Base-by-base conservation (phyloP, 2,797 vertebrate genomes). In the Neopelma chrysocephalum region DNA sequence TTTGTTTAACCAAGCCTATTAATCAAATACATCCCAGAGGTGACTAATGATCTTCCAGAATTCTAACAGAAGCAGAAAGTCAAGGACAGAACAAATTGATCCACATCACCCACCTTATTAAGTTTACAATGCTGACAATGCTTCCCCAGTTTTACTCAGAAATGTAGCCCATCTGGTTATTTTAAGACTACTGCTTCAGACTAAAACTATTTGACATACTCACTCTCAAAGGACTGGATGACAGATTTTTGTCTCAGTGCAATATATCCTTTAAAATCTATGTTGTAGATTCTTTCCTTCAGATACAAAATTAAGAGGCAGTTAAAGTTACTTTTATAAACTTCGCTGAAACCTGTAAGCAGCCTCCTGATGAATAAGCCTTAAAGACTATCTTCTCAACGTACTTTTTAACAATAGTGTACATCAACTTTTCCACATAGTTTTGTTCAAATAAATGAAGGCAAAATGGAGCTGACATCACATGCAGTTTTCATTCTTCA, bases 61-160 rank as follows among this genome's bases (percentile, higher is more conserved):
- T 98, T 98, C 93, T 96, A 97, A 96, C 76, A 96, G 97, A 96
- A 97, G 96, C 93, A 97, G 96, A 96, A 97, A 98, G 98, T 98
- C 98, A 98, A 98, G 98, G 98, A 97, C 98, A 97, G 92, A 85
- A 90, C 58, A 88, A 96, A 97, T 97, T 97, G 98, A 98, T 97
- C 96, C 94, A 93, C 92, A 95, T 96, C 93, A 96, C 79, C 96
- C 66, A 96, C 88, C 96, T 96, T 97, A 95, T 97, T 96, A 97
- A 96, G 96, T 95, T 97, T 96, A 96, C 89, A 94, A 64, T 54
- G 87, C 94, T 96, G 96, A 93, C 85, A 85, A 13, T 20, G 50
- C 90, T 95, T 96, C 51, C 69, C 77, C 64, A 29, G n/a, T 94
- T 95, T 94, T 93, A 87, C 89, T 86, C 90, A 82, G 87, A 96